These are phyloP conservation scores for Cistogaster globosa DNA, from an alignment of 2,888 invertebrate species.

Conservation along the genomic window DNA sequence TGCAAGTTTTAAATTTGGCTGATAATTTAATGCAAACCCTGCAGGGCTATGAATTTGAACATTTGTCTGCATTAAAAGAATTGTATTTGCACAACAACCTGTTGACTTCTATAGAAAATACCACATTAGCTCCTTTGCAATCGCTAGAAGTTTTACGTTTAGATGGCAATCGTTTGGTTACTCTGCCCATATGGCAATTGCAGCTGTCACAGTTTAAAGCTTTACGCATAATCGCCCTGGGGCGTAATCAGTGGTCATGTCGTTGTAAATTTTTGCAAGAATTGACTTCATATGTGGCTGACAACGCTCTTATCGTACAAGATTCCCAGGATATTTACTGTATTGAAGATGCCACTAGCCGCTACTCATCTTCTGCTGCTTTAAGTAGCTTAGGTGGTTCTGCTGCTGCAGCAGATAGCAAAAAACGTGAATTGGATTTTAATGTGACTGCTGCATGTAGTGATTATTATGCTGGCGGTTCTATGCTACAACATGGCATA, in stretches of 20 bases:
- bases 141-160: slow-evolving; percentile 92
- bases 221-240: slow-evolving; percentile 84
- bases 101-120: slow-evolving; percentile 90
- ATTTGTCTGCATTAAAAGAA: slow-evolving; percentile 90
- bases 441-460: slow-evolving; percentile 90
- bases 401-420: slow-evolving; percentile 82
- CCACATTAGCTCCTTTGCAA: slow-evolving; percentile 89
- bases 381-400: slow-evolving; percentile 53
- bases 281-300: slow-evolving; percentile 91
- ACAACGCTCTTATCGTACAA: slow-evolving; percentile 91
- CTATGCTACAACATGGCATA: slow-evolving; percentile 91
- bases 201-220: slow-evolving; percentile 81
- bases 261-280: slow-evolving; percentile 95
- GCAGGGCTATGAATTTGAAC: slow-evolving; percentile 94
- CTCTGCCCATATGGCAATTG: slow-evolving; percentile 91
- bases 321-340: slow-evolving; percentile 93
- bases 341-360: slow-evolving; percentile 84
- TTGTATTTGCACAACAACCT: slow-evolving; percentile 94
- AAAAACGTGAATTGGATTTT: slow-evolving; percentile 90
- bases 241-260: slow-evolving; percentile 95
- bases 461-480: slow-evolving; percentile 91
- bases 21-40: slow-evolving; percentile 91
- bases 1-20: slow-evolving; percentile 92
- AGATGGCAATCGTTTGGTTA: slow-evolving; percentile 92
- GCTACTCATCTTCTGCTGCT: slow-evolving; percentile 7